phyloP scores from a whole-genome alignment of 2,797 vertebrate genomes.

The Crocidura indochinensis region DNA sequence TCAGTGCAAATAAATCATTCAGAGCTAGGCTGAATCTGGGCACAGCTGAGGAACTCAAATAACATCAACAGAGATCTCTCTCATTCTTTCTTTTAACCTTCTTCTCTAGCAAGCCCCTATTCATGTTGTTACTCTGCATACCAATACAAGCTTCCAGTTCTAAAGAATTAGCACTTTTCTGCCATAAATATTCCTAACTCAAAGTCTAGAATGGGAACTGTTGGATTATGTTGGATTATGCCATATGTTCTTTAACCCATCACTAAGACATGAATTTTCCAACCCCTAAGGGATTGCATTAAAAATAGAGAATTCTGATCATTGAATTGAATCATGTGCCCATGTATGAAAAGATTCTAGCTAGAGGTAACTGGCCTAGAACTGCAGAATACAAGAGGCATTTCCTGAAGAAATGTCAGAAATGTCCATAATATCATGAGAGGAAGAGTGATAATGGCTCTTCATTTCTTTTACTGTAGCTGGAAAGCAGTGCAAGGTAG shows the following conservation, averaged over 20 bases:
- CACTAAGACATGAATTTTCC: background rate
- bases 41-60: background rate
- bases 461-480: background rate
- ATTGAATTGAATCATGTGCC: background rate
- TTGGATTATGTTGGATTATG: background rate
- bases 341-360: background rate
- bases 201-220: slow-evolving; percentile 25
- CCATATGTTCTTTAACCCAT: slow-evolving; percentile 2
- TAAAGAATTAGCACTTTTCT: slow-evolving; percentile 15
- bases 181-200: background rate
- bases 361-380: background rate
- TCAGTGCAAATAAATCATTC: background rate
- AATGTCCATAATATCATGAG: background rate
- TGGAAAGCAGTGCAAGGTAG: background rate
- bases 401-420: background rate
- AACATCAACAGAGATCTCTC: background rate
- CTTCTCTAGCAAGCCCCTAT: background rate
- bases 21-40: background rate
- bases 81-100: background rate
- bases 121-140: background rate
- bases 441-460: background rate
- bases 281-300: background rate
- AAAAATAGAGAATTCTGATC: background rate
- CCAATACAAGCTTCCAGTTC: background rate
- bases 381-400: slow-evolving; percentile 5